phyloP scores from a whole-genome alignment of 2,797 vertebrate species.

The Euthynnus affinis region DNA sequence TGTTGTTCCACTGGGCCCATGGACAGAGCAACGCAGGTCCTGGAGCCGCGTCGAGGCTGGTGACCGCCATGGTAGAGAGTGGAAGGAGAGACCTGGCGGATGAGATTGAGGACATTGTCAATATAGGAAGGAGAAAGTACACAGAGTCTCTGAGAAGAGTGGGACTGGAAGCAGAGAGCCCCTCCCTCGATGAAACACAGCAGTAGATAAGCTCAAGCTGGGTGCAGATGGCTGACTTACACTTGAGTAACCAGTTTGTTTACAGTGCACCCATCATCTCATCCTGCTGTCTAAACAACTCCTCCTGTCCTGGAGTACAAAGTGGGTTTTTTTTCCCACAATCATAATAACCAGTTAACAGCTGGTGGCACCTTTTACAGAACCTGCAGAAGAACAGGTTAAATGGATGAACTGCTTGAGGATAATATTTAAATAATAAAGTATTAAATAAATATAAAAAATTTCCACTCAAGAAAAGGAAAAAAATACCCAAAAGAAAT shows the following conservation, averaged over 20 bases:
- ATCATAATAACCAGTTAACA: conserved; percentile 7
- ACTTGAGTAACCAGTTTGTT: conserved; percentile 64
- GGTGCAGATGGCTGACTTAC: conserved; percentile 71
- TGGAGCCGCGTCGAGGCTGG: conserved; percentile 84
- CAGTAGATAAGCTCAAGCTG: conserved; percentile 59
- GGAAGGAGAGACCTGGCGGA: conserved; percentile 92
- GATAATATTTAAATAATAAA: neutral
- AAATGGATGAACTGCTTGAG: conserved; percentile 18
- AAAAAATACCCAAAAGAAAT: too few relatives aligned
- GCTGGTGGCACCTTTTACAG: conserved; percentile 29
- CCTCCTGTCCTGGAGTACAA: conserved; percentile 21
- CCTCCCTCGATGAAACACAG: conserved; percentile 61
- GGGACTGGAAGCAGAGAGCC: conserved; percentile 86
- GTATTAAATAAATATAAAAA: too few relatives aligned
- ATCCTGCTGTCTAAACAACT: conserved; percentile 57
- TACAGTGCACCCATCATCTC: conserved; percentile 41
- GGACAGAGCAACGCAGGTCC: conserved; percentile 83
- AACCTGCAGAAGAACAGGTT: conserved; percentile 19
- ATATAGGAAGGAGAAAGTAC: conserved; percentile 92
- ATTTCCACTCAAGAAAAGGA: neutral
- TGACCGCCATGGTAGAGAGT: conserved; percentile 89
- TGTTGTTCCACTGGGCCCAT: conserved; percentile 95
- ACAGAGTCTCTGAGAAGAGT: conserved; percentile 89
- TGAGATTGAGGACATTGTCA: conserved; percentile 90
- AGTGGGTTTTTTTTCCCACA: conserved; percentile 14